These are phyloP conservation scores for Cebus imitator DNA, from an alignment of 2,113 vertebrate genomes.

Conservation along the genomic window DNA sequence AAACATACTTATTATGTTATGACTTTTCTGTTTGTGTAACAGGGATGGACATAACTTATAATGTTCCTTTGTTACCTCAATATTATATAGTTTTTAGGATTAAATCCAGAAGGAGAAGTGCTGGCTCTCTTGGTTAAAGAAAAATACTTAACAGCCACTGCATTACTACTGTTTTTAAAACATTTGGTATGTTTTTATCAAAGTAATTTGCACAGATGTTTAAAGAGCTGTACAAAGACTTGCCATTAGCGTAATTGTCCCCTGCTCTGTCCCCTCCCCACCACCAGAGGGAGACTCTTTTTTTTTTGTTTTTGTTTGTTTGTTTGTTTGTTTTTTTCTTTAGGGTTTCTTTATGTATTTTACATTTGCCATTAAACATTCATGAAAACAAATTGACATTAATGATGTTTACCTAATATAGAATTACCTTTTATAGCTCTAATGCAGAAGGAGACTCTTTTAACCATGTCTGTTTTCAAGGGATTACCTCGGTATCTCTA, in stretches of 20 bases:
- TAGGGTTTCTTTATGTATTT: no score
- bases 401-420: no score
- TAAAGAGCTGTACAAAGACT: neutral
- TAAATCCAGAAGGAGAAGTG: conserved; percentile 14
- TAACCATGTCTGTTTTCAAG: neutral
- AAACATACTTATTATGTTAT: neutral
- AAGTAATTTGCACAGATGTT: neutral
- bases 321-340: no score
- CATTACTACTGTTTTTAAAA: neutral
- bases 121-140: neutral
- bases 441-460: neutral
- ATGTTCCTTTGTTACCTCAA: conserved; percentile 15
- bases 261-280: neutral
- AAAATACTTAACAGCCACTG: neutral
- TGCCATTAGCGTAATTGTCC: neutral
- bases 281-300: conserved; percentile 1
- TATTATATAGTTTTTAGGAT: conserved; percentile 9
- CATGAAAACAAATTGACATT: no score
- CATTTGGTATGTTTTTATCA: neutral
- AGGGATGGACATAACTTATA: neutral
- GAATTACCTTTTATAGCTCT: no score
- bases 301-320: neutral
- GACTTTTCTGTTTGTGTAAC: neutral
- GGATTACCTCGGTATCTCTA: neutral
- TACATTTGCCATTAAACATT: no score